A percentile compares a stretch with the other conserved stretches of the same genome.
Evolutionary conservation across 2,888 invertebrate genomes (phyloP).

Genomic region (Lypha dubia): DNA sequence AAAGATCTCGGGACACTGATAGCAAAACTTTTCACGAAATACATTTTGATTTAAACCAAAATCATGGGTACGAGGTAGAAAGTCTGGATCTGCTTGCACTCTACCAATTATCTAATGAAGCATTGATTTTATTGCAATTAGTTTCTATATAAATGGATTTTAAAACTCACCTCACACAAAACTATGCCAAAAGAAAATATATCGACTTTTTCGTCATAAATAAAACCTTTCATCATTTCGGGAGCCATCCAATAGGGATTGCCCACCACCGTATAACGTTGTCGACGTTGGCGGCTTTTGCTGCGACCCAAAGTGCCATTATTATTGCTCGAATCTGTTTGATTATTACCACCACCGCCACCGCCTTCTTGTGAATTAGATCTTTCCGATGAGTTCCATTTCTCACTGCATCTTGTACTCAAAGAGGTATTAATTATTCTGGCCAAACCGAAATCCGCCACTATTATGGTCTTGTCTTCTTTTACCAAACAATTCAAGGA

Average conservation of each 20-base stretch:
- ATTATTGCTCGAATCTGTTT: slow-evolving; percentile 70
- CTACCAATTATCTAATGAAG: slow-evolving; percentile 93
- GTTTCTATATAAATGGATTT: not conserved
- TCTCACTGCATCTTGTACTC: slow-evolving; percentile 80
- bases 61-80: slow-evolving; percentile 94
- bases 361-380: slow-evolving; percentile 74
- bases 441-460: slow-evolving; percentile 97
- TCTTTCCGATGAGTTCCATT: slow-evolving; percentile 79
- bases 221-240: slow-evolving; percentile 98
- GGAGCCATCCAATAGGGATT: slow-evolving; percentile 99
- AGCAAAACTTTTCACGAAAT: slow-evolving; percentile 94
- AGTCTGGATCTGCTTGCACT: slow-evolving; percentile 97
- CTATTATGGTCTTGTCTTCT: slow-evolving; percentile 95
- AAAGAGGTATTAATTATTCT: slow-evolving; percentile 87
- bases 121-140: no score
- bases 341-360: not conserved
- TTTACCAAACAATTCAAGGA: slow-evolving; percentile 97
- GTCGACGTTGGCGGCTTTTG: slow-evolving; percentile 89
- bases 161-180: slow-evolving; percentile 90
- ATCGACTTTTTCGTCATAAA: slow-evolving; percentile 98
- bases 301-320: slow-evolving; percentile 84
- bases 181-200: slow-evolving; percentile 98
- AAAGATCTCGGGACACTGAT: slow-evolving; percentile 92
- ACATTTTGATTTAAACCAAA: slow-evolving; percentile 95
- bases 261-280: slow-evolving; percentile 97